A percentile compares a stretch with the other conserved stretches of the same genome.
Evolutionary conservation across 64 coral and sea anemone genomes (phyloP).

Genomic region (Pocillopora verrucosa): DNA sequence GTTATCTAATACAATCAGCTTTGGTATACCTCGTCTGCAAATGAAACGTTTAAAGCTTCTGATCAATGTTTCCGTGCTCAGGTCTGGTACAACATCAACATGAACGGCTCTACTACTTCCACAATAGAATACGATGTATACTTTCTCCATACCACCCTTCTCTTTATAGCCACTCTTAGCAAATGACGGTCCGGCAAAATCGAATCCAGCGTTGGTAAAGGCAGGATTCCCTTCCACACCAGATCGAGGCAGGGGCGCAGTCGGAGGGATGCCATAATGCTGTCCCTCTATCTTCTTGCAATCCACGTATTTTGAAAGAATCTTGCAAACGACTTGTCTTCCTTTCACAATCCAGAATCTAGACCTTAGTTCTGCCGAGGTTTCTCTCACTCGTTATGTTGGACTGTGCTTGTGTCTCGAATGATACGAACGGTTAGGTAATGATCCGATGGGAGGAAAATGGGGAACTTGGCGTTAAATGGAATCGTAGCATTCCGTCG

Average conservation of each 20-base stretch:
- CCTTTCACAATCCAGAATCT: slow-evolving; percentile 33
- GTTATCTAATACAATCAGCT: no score
- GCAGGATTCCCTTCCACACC: slow-evolving; percentile 30
- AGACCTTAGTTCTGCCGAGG: no score
- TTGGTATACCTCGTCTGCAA: no score
- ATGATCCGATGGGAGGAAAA: slow-evolving; percentile 37
- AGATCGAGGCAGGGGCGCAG: not conserved
- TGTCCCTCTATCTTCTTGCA: slow-evolving; percentile 24
- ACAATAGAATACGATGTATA: no score
- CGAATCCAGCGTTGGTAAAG: slow-evolving; percentile 43
- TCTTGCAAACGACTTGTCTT: slow-evolving; percentile 26
- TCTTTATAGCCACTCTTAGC: not conserved
- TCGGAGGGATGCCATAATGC: not conserved
- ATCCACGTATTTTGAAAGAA: not conserved
- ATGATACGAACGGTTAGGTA: slow-evolving; percentile 23
- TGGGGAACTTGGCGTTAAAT: slow-evolving; percentile 17
- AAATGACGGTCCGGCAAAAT: slow-evolving; percentile 70
- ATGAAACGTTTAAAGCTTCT: no score
- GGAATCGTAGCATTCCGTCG: slow-evolving; percentile 29
- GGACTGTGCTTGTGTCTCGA: slow-evolving; percentile 26
- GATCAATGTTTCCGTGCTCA: no score
- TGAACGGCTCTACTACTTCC: no score
- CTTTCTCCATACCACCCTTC: no score
- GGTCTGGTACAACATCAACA: no score
- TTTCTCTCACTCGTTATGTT: slow-evolving; percentile 16